These are phyloP conservation scores for Heliconius hermathena DNA, from an alignment of 1,140 invertebrate genomes.

Conservation along the genomic window DNA sequence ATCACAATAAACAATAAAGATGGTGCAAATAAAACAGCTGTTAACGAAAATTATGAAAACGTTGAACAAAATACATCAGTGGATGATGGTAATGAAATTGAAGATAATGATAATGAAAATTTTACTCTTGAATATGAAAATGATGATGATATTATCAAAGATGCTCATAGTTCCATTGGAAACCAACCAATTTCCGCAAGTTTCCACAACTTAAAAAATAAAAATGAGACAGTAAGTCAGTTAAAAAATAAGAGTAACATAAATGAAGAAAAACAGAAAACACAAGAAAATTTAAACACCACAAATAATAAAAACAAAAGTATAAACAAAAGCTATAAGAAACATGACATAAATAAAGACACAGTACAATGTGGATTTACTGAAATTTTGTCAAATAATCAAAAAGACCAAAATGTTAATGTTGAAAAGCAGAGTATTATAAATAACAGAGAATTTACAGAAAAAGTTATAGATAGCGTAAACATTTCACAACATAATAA, in stretches of 20 bases:
- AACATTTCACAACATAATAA: constrained; percentile 1
- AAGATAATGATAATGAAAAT: constrained; percentile 36
- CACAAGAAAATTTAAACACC: neutral
- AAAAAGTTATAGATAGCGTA: neutral
- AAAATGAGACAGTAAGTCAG: constrained; percentile 5
- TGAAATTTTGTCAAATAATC: neutral
- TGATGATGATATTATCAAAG: constrained; percentile 39
- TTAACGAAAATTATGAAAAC: constrained; percentile 7
- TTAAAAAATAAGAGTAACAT: neutral
- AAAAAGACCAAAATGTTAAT: neutral
- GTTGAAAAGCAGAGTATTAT: neutral
- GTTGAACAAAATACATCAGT: constrained; percentile 7
- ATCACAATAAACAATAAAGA: constrained; percentile 6
- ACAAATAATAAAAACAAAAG: constrained; percentile 18
- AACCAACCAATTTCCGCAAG: too few species aligned
- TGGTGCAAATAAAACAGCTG: constrained; percentile 4
- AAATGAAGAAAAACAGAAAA: neutral
- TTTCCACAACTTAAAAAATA: neutral
- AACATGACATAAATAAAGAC: constrained; percentile 8
- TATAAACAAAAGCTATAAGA: neutral
- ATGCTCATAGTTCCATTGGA: constrained; percentile 10
- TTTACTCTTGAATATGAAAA: constrained; percentile 47
- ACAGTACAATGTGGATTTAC: constrained; percentile 5
- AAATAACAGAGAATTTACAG: neutral
- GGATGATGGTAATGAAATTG: neutral